A percentile compares a stretch with the other conserved stretches of the same genome.
Evolutionary conservation across 2,888 invertebrate species (phyloP).

Genomic region (Chloromyia formosa): DNA sequence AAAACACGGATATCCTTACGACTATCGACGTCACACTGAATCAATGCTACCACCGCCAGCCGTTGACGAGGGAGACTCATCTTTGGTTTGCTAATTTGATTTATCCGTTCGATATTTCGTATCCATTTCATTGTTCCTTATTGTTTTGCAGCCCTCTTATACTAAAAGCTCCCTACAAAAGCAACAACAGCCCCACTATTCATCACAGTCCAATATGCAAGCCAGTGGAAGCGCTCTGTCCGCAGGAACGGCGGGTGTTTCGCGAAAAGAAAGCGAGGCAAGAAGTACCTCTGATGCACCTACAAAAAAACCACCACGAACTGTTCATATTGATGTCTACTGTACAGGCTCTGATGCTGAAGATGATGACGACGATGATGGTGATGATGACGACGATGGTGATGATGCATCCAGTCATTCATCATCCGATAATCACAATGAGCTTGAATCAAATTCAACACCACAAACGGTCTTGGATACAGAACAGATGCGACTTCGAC

Average conservation of each 20-base stretch:
- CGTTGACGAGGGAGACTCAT: slow-evolving; percentile 61
- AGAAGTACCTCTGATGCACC: slow-evolving; percentile 19
- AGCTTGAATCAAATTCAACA: slow-evolving; percentile 66
- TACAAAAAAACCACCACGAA: slow-evolving; percentile 67
- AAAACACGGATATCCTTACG: slow-evolving; percentile 54
- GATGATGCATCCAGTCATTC: slow-evolving; percentile 56
- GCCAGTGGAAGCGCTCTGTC: slow-evolving; percentile 8
- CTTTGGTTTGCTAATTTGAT: slow-evolving; percentile 57
- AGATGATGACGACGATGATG: slow-evolving; percentile 56
- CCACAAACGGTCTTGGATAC: slow-evolving; percentile 74
- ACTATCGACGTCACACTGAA: slow-evolving; percentile 58
- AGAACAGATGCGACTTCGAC: slow-evolving; percentile 69
- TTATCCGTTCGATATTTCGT: no score
- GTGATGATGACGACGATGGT: slow-evolving; percentile 58
- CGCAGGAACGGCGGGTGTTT: slow-evolving; percentile 28
- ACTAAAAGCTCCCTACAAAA: slow-evolving; percentile 52
- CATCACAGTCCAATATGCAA: slow-evolving; percentile 59
- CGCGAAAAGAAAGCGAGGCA: slow-evolving; percentile 1
- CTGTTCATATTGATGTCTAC: slow-evolving; percentile 79
- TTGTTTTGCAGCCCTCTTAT: slow-evolving; percentile 51
- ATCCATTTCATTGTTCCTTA: background rate
- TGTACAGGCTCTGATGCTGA: slow-evolving; percentile 72
- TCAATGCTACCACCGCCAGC: slow-evolving; percentile 48
- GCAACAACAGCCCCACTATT: slow-evolving; percentile 58
- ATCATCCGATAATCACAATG: slow-evolving; percentile 56